Evolutionary conservation across 1,140 invertebrate species (phyloP).

Genomic region (Triops cancriformis): DNA sequence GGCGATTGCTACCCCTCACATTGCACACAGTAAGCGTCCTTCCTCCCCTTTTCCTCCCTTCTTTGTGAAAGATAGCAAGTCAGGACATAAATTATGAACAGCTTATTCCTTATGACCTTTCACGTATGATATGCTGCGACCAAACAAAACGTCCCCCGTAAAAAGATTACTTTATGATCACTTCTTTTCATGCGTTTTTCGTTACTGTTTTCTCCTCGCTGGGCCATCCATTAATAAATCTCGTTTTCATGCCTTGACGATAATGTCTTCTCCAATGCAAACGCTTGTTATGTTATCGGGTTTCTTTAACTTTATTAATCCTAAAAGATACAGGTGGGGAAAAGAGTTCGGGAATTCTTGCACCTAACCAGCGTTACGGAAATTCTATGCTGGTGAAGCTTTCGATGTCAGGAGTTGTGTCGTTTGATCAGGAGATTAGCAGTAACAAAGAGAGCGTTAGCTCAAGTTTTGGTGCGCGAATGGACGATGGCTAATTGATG

Average conservation of each 20-base stretch:
- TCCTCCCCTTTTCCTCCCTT: background rate
- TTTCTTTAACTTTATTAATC: too few relatives aligned
- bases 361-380: background rate
- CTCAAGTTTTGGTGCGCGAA: background rate
- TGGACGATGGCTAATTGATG: constrained; percentile 1
- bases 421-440: background rate
- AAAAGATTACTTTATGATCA: background rate
- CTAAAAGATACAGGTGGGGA: too few relatives aligned
- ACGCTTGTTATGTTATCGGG: background rate
- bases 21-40: background rate
- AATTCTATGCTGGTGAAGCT: background rate
- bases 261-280: background rate
- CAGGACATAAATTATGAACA: background rate
- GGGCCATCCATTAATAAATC: background rate
- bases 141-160: background rate
- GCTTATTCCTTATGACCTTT: constrained; percentile 4
- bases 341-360: background rate
- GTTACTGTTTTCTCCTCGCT: background rate
- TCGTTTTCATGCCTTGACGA: background rate
- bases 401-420: background rate
- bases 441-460: background rate
- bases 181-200: background rate
- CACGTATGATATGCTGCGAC: background rate
- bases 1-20: background rate
- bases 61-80: background rate